Evolutionary conservation across 37 sponge, comb jelly and placozoan species (phyloP).

Genomic region (Chondrosia reniformis): DNA sequence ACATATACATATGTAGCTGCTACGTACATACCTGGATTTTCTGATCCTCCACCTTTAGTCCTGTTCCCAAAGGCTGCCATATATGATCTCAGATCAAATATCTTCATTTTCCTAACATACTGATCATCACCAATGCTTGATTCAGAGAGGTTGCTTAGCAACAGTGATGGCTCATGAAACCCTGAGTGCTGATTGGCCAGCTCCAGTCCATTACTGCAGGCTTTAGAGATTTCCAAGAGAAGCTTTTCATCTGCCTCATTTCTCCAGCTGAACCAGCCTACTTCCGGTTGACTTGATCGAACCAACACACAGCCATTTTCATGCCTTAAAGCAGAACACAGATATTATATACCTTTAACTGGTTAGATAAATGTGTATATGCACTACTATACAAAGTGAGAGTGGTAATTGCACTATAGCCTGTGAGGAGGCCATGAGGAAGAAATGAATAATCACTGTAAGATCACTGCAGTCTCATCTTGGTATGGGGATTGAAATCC

Average conservation of each 20-base stretch:
- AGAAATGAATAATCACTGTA: neutral
- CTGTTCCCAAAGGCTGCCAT: constrained; percentile 86
- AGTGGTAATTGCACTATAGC: neutral
- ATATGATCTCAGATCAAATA: constrained; percentile 80
- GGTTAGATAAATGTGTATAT: no score
- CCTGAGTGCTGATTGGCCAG: neutral
- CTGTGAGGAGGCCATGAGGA: neutral
- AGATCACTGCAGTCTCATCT: no score
- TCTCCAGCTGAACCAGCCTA: constrained; percentile 82
- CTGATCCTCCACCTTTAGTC: constrained; percentile 87
- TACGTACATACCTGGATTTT: constrained; percentile 58
- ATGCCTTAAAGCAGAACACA: constrained; percentile 53
- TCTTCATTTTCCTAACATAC: constrained; percentile 19
- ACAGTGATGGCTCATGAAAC: neutral
- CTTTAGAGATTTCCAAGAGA: constrained; percentile 43
- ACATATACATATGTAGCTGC: no score
- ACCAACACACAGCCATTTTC: constrained; percentile 80
- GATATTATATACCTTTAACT: no score
- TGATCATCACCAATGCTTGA: neutral
- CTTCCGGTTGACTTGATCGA: constrained; percentile 84
- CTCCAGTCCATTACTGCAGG: constrained; percentile 1
- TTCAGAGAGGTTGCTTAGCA: neutral
- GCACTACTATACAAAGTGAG: no score
- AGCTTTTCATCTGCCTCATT: constrained; percentile 75
- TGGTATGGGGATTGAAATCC: no score